These are phyloP conservation scores for Arothron firmamentum DNA, from an alignment of 2,113 vertebrate genomes.

Conservation along the genomic window DNA sequence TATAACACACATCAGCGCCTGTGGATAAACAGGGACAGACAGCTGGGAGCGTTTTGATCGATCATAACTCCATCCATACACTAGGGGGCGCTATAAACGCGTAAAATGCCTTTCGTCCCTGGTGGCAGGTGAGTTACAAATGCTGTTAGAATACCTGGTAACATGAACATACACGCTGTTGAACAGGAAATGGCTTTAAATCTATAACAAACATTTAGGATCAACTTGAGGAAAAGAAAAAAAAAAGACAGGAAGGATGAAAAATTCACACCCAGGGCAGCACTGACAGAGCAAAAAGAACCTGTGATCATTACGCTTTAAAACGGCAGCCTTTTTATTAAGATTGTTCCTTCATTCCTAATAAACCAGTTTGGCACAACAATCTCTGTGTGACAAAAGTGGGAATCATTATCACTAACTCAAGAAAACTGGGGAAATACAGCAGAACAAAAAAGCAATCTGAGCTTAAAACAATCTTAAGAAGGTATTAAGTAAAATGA, in stretches of 20 bases:
- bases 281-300: neutral
- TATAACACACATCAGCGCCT: too few relatives aligned
- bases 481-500: slow-evolving; percentile 55
- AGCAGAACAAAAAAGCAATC: slow-evolving; percentile 43
- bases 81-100: too few relatives aligned
- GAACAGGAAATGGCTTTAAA: too few relatives aligned
- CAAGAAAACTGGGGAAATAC: slow-evolving; percentile 45
- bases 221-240: neutral
- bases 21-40: too few relatives aligned
- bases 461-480: slow-evolving; percentile 43
- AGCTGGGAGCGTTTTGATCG: too few relatives aligned
- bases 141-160: too few relatives aligned
- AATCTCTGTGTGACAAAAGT: slow-evolving; percentile 16
- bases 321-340: slow-evolving; percentile 11
- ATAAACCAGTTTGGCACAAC: slow-evolving; percentile 10
- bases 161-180: too few relatives aligned
- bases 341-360: slow-evolving; percentile 22
- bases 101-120: too few relatives aligned
- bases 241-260: neutral
- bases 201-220: too few relatives aligned
- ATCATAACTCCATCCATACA: too few relatives aligned
- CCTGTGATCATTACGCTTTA: slow-evolving; percentile 7
- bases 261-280: slow-evolving; percentile 42
- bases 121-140: too few relatives aligned
- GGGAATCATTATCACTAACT: slow-evolving; percentile 26